These are phyloP conservation scores for Lasioglossum baleicum DNA, from an alignment of 1,140 invertebrate genomes.

Conservation along the genomic window DNA sequence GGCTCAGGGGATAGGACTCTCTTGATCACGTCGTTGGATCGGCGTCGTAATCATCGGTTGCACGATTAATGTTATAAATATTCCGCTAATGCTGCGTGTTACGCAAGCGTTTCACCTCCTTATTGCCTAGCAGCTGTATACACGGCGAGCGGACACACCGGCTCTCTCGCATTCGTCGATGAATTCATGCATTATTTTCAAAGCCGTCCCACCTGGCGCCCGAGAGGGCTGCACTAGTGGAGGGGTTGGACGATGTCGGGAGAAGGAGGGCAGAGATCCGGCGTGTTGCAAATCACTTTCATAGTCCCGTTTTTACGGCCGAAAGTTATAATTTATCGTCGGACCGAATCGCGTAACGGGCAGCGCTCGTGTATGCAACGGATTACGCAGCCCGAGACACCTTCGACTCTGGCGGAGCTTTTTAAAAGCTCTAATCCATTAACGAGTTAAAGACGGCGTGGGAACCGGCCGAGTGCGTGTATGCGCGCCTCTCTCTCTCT, in stretches of 20 bases:
- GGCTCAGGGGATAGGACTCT: neutral
- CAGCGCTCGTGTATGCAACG: slow-evolving; percentile 25
- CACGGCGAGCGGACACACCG: slow-evolving; percentile 38
- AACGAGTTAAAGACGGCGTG: slow-evolving; percentile 55
- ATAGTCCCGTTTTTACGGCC: slow-evolving; percentile 68
- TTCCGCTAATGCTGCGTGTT: slow-evolving; percentile 55
- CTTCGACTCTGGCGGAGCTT: slow-evolving; percentile 22
- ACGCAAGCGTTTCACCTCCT: slow-evolving; percentile 51
- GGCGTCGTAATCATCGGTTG: slow-evolving; percentile 52
- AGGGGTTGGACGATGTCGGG: too few relatives aligned
- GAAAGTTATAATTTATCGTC: slow-evolving; percentile 65
- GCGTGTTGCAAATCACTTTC: slow-evolving; percentile 66
- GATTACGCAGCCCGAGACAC: slow-evolving; percentile 41
- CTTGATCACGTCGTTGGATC: neutral
- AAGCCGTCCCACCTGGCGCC: slow-evolving; percentile 5
- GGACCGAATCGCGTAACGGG: slow-evolving; percentile 54
- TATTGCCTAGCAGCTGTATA: slow-evolving; percentile 35
- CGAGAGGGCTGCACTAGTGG: too few relatives aligned
- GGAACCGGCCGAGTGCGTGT: slow-evolving; percentile 39
- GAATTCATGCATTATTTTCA: slow-evolving; percentile 53
- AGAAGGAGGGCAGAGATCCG: too few relatives aligned
- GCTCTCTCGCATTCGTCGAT: slow-evolving; percentile 29
- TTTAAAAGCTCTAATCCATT: slow-evolving; percentile 61
- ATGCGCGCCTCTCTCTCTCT: slow-evolving; percentile 11
- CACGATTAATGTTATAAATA: slow-evolving; percentile 68